A percentile compares a stretch with the other conserved stretches of the same genome.
phyloP scores from a whole-genome alignment of 2,113 vertebrate genomes.

The Rhizomys pruinosus region DNA sequence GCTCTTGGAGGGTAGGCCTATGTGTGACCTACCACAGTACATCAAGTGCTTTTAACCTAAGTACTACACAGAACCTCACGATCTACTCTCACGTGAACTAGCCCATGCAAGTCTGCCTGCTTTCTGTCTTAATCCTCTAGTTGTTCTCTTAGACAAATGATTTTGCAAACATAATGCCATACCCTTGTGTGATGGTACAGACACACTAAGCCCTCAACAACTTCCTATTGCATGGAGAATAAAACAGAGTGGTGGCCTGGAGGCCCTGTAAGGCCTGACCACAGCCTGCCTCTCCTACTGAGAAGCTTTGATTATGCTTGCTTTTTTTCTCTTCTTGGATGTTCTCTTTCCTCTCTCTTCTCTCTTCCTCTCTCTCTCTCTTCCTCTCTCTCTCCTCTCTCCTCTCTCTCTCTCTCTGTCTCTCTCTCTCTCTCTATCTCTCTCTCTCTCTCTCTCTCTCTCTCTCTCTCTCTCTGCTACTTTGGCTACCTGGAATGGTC shows the following conservation, averaged over 20 bases:
- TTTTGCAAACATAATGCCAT: not conserved
- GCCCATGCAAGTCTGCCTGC: not conserved
- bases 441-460: too few relatives aligned
- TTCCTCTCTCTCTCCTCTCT: too few relatives aligned
- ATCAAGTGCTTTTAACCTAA: not conserved
- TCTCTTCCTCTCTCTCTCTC: too few relatives aligned
- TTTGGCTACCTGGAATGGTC: not conserved
- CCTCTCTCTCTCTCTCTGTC: too few relatives aligned
- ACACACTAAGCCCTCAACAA: not conserved
- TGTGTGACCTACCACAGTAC: not conserved
- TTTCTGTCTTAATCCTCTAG: not conserved
- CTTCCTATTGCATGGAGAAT: not conserved
- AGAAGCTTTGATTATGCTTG: not conserved
- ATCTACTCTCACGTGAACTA: not conserved
- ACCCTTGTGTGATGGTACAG: too few relatives aligned
- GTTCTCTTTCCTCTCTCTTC: too few relatives aligned
- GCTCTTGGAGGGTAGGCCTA: not conserved
- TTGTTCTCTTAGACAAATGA: not conserved
- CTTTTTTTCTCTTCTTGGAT: not conserved
- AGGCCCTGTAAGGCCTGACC: not conserved
- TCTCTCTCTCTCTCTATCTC: too few relatives aligned
- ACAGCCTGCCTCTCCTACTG: not conserved
- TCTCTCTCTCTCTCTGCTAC: too few relatives aligned
- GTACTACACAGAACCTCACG: not conserved
- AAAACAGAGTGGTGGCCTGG: not conserved